A percentile compares a stretch with the other conserved stretches of the same genome.
phyloP scores from a whole-genome alignment of 1,140 invertebrate genomes.

The Aphis gossypii region DNA sequence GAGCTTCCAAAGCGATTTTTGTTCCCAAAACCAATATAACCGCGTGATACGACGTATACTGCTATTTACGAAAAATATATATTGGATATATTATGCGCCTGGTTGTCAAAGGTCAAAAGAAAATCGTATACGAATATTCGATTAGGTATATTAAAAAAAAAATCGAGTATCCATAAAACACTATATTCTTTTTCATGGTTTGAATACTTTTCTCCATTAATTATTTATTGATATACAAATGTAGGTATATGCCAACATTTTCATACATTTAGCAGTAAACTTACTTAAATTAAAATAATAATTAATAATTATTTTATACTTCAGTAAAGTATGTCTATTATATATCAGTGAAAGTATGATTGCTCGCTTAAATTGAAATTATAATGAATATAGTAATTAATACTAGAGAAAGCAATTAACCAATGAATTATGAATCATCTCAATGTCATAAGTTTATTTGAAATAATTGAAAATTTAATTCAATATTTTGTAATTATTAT shows the following conservation, averaged over 20 bases:
- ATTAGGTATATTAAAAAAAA: not conserved
- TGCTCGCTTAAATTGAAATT: not conserved
- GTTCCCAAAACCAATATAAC: not conserved
- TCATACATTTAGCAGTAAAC: not conserved
- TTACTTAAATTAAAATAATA: not conserved
- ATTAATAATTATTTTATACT: not conserved
- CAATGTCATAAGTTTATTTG: not conserved
- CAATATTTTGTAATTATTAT: not conserved
- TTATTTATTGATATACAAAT: not conserved
- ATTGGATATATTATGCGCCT: conserved; percentile 10
- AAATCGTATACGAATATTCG: not conserved
- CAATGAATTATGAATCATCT: not conserved
- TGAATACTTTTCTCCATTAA: not conserved
- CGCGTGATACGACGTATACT: not conserved
- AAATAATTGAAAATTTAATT: not conserved
- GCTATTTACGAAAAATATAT: not conserved
- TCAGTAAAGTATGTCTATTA: not conserved
- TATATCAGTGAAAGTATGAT: not conserved
- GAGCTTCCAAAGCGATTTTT: conserved; percentile 5
- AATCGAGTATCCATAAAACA: not conserved
- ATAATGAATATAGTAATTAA: not conserved
- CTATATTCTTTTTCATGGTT: not conserved
- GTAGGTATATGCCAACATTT: not conserved
- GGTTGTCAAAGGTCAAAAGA: conserved; percentile 1
- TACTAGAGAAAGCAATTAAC: not conserved